A percentile compares a stretch with the other conserved stretches of the same genome.
Conservation (phyloP, 2,888 invertebrate species). For the Zaprionus bogoriensis region DNA sequence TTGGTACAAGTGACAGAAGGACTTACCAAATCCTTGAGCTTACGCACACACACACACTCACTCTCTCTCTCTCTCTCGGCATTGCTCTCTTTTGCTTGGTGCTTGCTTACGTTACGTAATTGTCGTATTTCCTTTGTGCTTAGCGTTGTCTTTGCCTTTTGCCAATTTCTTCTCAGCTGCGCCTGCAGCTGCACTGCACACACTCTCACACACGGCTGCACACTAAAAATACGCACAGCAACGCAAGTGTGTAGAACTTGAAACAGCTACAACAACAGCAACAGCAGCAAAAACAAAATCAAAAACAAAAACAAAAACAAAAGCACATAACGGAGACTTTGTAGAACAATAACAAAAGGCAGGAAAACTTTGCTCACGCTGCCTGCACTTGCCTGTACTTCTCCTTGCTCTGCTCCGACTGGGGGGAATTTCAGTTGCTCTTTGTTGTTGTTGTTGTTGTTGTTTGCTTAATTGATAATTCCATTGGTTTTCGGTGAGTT, state of each 20-base stretch:
- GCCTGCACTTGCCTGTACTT: neutral
- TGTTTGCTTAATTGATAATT: neutral
- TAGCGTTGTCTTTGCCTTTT: no score
- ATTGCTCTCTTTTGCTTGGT: neutral
- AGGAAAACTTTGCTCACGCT: no score
- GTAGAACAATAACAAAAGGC: no score
- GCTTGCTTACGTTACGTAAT: constrained; percentile 25
- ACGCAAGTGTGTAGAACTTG: constrained; percentile 22
- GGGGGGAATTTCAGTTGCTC: neutral
- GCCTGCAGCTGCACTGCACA: constrained; percentile 25
- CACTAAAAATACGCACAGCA: constrained; percentile 52
- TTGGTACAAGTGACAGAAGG: neutral
- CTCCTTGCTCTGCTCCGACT: neutral
- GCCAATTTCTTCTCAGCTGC: constrained; percentile 44
- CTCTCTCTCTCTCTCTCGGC: neutral
- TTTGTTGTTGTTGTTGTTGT: neutral
- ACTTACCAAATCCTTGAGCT: neutral
- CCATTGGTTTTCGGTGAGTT: neutral
- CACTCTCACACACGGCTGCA: constrained; percentile 7
- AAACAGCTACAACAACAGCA: neutral
- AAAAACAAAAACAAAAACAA: neutral
- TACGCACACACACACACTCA: neutral
- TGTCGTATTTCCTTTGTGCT: neutral
- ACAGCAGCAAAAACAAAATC: neutral
- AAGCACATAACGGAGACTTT: no score